These are phyloP conservation scores for Polypedilum pembai DNA, from an alignment of 1,140 invertebrate genomes.

Conservation along the genomic window DNA sequence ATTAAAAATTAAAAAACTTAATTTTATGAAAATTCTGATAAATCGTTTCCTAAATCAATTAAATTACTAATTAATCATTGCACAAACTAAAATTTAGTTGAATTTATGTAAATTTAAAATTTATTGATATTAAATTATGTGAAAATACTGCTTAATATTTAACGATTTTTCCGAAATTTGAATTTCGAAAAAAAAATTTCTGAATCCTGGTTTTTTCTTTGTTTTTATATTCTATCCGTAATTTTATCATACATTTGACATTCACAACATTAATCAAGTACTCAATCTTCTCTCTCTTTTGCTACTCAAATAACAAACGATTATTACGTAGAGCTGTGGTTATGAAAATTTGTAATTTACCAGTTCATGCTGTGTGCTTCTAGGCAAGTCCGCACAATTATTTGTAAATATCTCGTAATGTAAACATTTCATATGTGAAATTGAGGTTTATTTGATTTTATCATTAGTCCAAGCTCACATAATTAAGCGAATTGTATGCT, in stretches of 20 bases:
- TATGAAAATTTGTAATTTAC: not conserved
- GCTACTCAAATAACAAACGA: not conserved
- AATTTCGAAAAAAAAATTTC: too few relatives aligned
- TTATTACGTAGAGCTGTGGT: not conserved
- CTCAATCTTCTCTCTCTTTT: not conserved
- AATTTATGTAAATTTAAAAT: too few relatives aligned
- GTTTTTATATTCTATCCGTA: slow-evolving; percentile 5
- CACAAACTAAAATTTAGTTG: too few relatives aligned
- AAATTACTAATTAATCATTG: too few relatives aligned
- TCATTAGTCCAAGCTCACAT: not conserved
- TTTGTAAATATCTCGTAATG: not conserved
- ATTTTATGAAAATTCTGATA: too few relatives aligned
- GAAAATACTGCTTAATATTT: too few relatives aligned
- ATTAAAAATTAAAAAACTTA: too few relatives aligned
- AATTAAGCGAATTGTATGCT: not conserved
- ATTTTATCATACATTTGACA: slow-evolving; percentile 19
- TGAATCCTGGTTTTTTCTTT: too few relatives aligned
- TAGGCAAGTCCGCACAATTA: not conserved
- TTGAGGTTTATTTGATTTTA: slow-evolving; percentile 14
- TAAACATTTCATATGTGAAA: not conserved
- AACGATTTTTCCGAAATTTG: too few relatives aligned
- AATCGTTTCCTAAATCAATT: too few relatives aligned
- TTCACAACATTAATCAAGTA: slow-evolving; percentile 5
- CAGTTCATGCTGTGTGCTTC: not conserved
- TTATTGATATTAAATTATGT: too few relatives aligned